These are phyloP conservation scores for Speoplatyrhinus poulsoni DNA, from an alignment of 2,113 vertebrate genomes.

Conservation along the genomic window DNA sequence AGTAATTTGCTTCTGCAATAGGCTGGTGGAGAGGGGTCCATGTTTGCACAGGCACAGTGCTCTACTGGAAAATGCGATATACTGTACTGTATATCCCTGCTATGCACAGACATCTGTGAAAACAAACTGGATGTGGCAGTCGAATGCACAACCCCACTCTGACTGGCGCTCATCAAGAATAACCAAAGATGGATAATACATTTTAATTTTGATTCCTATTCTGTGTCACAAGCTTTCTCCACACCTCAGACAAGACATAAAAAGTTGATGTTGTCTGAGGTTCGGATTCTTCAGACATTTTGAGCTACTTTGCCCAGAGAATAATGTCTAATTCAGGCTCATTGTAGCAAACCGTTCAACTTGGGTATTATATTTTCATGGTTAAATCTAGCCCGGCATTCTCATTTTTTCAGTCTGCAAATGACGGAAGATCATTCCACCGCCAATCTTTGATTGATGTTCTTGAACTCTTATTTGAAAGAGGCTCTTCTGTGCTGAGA, in stretches of 20 bases:
- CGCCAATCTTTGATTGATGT: constrained; percentile 33
- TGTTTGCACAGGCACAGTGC: constrained; percentile 18
- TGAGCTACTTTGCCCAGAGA: constrained; percentile 10
- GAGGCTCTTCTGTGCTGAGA: constrained; percentile 37
- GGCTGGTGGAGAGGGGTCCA: constrained; percentile 24
- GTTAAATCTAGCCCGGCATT: constrained; percentile 24
- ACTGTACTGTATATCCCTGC: background rate
- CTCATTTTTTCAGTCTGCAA: constrained; percentile 12
- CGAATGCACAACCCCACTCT: background rate
- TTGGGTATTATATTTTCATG: constrained; percentile 5
- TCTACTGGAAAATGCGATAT: constrained; percentile 5
- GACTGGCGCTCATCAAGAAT: background rate
- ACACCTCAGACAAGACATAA: constrained; percentile 6
- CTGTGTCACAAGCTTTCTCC: constrained; percentile 1
- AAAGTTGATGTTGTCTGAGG: background rate
- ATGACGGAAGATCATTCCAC: constrained; percentile 34
- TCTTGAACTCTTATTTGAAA: constrained; percentile 28
- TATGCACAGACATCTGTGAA: background rate
- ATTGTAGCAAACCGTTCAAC: constrained; percentile 6
- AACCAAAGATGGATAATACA: background rate
- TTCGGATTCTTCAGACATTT: constrained; percentile 9
- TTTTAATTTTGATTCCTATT: constrained; percentile 7
- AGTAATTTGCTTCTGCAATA: constrained; percentile 30
- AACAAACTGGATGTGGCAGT: background rate
- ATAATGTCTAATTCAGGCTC: constrained; percentile 12